Evolutionary conservation across 2,888 invertebrate species (phyloP).

Genomic region (Chrysotoxum bicinctum): DNA sequence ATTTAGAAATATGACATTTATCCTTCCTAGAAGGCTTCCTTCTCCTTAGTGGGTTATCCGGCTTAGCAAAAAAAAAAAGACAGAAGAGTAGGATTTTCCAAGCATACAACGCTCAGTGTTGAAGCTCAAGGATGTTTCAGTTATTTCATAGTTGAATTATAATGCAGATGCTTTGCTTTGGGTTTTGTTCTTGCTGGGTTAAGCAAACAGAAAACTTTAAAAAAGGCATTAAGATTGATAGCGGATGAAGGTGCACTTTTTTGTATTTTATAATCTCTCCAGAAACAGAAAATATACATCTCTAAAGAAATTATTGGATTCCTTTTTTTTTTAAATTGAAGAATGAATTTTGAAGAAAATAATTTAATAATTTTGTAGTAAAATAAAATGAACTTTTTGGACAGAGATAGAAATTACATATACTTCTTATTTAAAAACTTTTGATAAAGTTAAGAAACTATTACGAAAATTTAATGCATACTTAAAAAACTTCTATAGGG

Average conservation of each 20-base stretch:
- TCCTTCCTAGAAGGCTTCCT: slow-evolving; percentile 14
- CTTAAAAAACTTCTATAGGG: too few relatives aligned
- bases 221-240: neutral
- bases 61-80: neutral
- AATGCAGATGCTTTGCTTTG: slow-evolving; percentile 9
- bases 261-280: slow-evolving; percentile 46
- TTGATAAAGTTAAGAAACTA: too few relatives aligned
- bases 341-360: too few relatives aligned
- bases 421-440: too few relatives aligned
- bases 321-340: too few relatives aligned
- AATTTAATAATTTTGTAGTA: too few relatives aligned
- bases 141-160: slow-evolving; percentile 50
- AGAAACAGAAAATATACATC: too few relatives aligned
- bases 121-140: slow-evolving; percentile 38
- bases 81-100: neutral
- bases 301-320: too few relatives aligned
- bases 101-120: neutral
- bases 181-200: neutral
- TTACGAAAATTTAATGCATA: too few relatives aligned
- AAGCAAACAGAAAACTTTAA: neutral
- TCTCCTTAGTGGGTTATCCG: neutral
- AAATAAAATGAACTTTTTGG: too few relatives aligned
- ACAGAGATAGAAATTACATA: too few relatives aligned
- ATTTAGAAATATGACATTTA: slow-evolving; percentile 37
- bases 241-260: slow-evolving; percentile 11